Base-by-base conservation (phyloP, 53 echinoderm and acorn worm genomes). In the Mesocentrotus franciscanus region DNA sequence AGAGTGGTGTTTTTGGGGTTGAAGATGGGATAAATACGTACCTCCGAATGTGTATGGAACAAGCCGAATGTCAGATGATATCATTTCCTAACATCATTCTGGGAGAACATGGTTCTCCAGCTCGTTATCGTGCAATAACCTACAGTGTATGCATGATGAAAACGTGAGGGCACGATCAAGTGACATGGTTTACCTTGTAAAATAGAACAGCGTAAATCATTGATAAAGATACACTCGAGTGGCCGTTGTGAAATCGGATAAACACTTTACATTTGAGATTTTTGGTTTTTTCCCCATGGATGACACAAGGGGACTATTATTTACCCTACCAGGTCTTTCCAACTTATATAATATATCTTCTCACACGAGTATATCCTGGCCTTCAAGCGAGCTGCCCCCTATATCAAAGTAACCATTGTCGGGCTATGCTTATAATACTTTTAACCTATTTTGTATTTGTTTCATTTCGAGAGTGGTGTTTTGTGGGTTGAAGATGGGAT, bases 181-280 rank as follows among this genome's bases (percentile, higher is more conserved):
- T 36, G 81, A 39, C 81, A 39, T 1, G 9, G 18, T 4, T 8
- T 81, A 39, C 81, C 42, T 81, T 81, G 81, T 11, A 81, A 74
- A 81, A 81, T 39, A 42, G 81, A 36, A 22, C 81, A 36, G 42
- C 22, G 39, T 81, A 81, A 81, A 81, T 81, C 81, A 81, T 81
- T 39, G 20, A 81, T 81, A 42, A 81, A 7, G 39, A 22, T 42
- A 30, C 32, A 33, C 81, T 81, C 81, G 81, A 1, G 20, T 39
- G 18, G 42, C 36, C 22, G 14, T 81, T 81, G 36, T 39, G 42
- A 42, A 81, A 42, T 15, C 81, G 39, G 81, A 81, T 81, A 81
- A 79, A 81, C 22, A 42, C 18, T 42, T 81, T 42, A 9, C 4
- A 18, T 30, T 81, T 18, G 42, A 76, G 10, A 76, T 33, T 30